Evolutionary conservation across 2,888 invertebrate genomes (phyloP).

Genomic region (Leptinotarsa peninsularis): DNA sequence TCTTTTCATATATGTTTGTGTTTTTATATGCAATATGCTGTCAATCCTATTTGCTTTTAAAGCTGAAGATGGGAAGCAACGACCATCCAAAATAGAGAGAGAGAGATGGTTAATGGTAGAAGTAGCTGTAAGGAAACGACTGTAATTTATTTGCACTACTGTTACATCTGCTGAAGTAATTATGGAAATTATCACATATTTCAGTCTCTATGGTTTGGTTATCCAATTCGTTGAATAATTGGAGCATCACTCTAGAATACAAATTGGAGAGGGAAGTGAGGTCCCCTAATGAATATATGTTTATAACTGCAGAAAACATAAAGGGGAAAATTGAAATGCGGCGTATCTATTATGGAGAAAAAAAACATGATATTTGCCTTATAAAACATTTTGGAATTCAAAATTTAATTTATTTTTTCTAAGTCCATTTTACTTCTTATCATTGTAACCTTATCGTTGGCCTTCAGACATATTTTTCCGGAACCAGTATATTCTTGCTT

Average conservation of each 20-base stretch:
- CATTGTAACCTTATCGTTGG: not conserved
- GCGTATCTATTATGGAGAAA: not conserved
- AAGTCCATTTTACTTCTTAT: slow-evolving; percentile 16
- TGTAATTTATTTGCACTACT: slow-evolving; percentile 5
- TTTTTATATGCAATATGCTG: not conserved
- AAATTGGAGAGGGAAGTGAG: too few relatives aligned
- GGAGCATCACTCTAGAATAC: not conserved
- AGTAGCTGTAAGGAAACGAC: slow-evolving; percentile 23
- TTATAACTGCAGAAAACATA: not conserved
- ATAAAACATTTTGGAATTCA: not conserved
- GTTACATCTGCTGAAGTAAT: not conserved
- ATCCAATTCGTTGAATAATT: slow-evolving; percentile 9
- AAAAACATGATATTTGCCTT: not conserved
- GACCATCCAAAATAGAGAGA: too few relatives aligned
- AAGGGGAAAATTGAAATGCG: not conserved
- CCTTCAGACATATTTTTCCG: too few relatives aligned
- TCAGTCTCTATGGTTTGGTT: slow-evolving; percentile 4
- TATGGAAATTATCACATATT: slow-evolving; percentile 12
- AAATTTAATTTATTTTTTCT: not conserved
- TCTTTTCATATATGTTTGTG: not conserved
- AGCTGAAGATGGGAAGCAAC: too few relatives aligned
- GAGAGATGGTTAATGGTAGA: slow-evolving; percentile 5
- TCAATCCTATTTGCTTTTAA: not conserved
- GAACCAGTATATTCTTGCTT: too few relatives aligned
- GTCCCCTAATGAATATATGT: too few relatives aligned